These are phyloP conservation scores for Drosophila santomea DNA, from an alignment of 1,140 invertebrate genomes.

Conservation along the genomic window DNA sequence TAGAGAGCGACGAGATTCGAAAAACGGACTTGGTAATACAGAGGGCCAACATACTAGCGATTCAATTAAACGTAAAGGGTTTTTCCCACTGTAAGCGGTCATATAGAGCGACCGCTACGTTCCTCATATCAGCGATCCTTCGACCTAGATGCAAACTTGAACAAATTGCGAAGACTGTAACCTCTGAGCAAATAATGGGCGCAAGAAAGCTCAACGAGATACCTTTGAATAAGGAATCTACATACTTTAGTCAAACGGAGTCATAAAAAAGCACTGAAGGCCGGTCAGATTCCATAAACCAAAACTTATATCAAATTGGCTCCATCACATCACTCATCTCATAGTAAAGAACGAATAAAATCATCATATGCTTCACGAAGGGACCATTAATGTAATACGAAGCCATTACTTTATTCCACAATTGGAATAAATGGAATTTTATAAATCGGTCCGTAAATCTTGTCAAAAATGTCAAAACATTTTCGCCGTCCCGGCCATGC, in stretches of 20 bases:
- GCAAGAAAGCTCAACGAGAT: not conserved
- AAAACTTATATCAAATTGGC: not conserved
- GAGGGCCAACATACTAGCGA: no score
- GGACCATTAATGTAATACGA: not conserved
- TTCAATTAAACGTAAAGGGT: no score
- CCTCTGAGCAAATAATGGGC: not conserved
- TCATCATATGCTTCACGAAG: not conserved
- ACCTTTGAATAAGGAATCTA: not conserved
- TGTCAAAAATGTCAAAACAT: not conserved
- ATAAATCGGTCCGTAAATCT: not conserved
- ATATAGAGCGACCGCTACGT: no score
- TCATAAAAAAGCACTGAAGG: not conserved
- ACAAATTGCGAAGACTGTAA: not conserved
- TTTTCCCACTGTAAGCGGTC: no score
- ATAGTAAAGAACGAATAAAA: not conserved
- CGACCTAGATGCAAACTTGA: not conserved
- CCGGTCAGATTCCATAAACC: not conserved
- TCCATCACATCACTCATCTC: not conserved
- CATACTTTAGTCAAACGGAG: not conserved
- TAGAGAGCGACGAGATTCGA: no score
- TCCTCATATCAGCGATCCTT: no score
- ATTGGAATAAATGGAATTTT: not conserved
- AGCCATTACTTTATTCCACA: not conserved
- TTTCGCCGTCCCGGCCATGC: not conserved
- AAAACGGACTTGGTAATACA: no score